Evolutionary conservation across 2,797 vertebrate genomes (phyloP), one percentile per base, ranked within the genome.

Genomic region (Malacoctenus gilli): DNA sequence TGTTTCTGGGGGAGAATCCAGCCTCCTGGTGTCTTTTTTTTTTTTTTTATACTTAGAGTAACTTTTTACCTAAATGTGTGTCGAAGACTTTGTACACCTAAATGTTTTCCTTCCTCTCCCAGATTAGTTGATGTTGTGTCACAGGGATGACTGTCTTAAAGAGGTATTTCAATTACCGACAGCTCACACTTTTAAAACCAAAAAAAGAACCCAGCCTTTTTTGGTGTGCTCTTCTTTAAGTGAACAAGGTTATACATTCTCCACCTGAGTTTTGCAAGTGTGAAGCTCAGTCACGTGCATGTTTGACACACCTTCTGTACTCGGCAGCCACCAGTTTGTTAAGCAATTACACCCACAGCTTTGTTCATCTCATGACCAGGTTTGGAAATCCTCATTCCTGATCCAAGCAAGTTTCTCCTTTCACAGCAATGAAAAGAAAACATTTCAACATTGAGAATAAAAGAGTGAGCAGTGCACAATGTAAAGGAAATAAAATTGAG

Each of bases 81-180:
- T 40, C 5, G 38, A 73, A 80, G 75, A 82, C 83, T 86, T 86
- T 85, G 77, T 63, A 68, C 77, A 62, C 13, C 5, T 35, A 31
- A 51, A 61, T 79, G 68, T 84, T 80, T 40, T 20, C 39, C 38
- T 14, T 51, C 76, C 74, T 46, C 59, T 68, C 16, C n/a, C 58
- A 13, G 46, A 71, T 74, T 34, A 73, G 59, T 63, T 44, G 56
- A 70, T 74, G 62, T 13, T 60, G 62, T 78, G 40, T 32, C 53
- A 49, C 63, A 15, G 48, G 38, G 37, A 72, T 49, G 41, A 12
- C 61, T 54, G 13, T 49, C 49, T 80, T 80, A 73, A 76, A 85
- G 86, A 80, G 85, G 75, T 65, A 31, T 0, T 39, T 35, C 46
- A 1, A 5, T 28, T 28, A 28, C 25, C n/a, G n/a, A n/a, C n/a